Conservation (phyloP, 2,797 vertebrate species). For the Danio albolineatus region DNA sequence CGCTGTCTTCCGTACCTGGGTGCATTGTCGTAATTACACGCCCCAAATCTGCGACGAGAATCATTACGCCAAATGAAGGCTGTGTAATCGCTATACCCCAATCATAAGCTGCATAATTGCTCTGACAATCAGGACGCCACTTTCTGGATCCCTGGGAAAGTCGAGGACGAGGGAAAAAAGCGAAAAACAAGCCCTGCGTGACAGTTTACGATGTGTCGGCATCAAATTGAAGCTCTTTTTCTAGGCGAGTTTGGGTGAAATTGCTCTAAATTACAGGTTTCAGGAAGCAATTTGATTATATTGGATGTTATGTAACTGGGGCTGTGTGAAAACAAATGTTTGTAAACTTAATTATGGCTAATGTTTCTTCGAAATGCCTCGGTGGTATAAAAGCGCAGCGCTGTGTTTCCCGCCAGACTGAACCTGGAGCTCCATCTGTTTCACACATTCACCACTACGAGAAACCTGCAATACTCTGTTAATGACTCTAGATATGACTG, state of each 20-base stretch:
- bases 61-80: constrained; percentile 31
- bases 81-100: constrained; percentile 56
- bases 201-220: constrained; percentile 31
- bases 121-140: constrained; percentile 54
- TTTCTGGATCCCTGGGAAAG: constrained; percentile 29
- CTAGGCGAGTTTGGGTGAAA: constrained; percentile 37
- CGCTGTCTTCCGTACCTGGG: constrained; percentile 32
- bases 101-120: constrained; percentile 59
- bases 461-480: background rate
- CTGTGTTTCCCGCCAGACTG: background rate
- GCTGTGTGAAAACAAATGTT: constrained; percentile 46
- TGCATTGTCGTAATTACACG: constrained; percentile 44
- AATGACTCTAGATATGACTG: background rate
- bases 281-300: constrained; percentile 35
- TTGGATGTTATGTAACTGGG: constrained; percentile 38
- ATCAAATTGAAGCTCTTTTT: constrained; percentile 47
- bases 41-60: constrained; percentile 16
- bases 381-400: background rate
- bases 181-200: background rate
- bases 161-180: constrained; percentile 18
- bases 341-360: constrained; percentile 23
- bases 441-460: background rate
- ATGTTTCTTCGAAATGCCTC: constrained; percentile 1
- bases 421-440: constrained; percentile 13
- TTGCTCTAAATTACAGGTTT: constrained; percentile 45